A percentile compares a stretch with the other conserved stretches of the same genome.
Evolutionary conservation across 2,113 vertebrate genomes (phyloP).

Genomic region (Bostrychus sinensis): DNA sequence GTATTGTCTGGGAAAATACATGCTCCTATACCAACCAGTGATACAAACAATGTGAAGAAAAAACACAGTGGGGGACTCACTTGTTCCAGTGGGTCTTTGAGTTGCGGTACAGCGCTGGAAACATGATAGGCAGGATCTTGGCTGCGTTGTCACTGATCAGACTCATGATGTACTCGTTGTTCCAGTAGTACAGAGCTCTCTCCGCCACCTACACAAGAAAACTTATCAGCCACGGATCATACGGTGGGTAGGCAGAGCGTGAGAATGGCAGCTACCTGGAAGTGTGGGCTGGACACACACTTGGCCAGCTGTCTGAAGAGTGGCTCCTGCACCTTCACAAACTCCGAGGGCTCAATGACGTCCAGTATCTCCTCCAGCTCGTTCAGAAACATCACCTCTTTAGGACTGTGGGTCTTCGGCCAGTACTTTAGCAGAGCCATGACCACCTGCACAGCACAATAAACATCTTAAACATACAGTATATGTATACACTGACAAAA

Average conservation of each 20-base stretch:
- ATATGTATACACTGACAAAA: not conserved
- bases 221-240: not conserved
- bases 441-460: conserved; percentile 83
- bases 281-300: conserved; percentile 97
- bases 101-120: conserved; percentile 97
- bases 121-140: conserved; percentile 98
- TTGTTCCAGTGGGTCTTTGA: conserved; percentile 99
- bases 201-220: conserved; percentile 86
- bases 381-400: conserved; percentile 98
- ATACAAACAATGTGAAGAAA: no score
- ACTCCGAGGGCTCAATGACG: conserved; percentile 96
- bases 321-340: conserved; percentile 97
- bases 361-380: conserved; percentile 97
- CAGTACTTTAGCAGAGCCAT: conserved; percentile 98
- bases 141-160: conserved; percentile 97
- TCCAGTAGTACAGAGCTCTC: conserved; percentile 94
- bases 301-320: conserved; percentile 96
- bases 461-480: no score
- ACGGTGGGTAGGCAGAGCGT: not conserved
- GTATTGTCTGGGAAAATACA: no score
- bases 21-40: no score
- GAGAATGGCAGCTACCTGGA: conserved; percentile 81
- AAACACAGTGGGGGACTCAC: conserved; percentile 80
- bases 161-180: conserved; percentile 98
- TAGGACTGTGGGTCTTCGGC: conserved; percentile 99